These are phyloP conservation scores for Anoplopoma fimbria DNA, from an alignment of 2,113 vertebrate genomes.

Conservation along the genomic window DNA sequence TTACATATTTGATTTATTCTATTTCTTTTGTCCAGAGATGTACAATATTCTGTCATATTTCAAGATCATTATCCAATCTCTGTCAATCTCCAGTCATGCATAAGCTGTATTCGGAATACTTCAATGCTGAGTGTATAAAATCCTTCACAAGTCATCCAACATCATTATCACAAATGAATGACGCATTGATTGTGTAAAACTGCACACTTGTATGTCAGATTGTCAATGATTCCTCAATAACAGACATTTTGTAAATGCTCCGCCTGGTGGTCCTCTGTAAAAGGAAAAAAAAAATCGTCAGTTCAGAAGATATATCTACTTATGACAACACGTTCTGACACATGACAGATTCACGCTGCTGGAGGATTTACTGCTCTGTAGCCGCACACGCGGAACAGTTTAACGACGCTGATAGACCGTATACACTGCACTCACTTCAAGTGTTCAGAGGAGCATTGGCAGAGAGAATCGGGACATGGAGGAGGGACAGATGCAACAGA, in stretches of 20 bases:
- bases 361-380: conserved; percentile 62
- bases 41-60: conserved; percentile 34
- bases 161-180: conserved; percentile 26
- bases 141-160: conserved; percentile 26
- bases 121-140: conserved; percentile 34
- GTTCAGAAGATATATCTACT: conserved; percentile 53
- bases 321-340: conserved; percentile 62
- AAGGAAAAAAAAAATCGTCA: conserved; percentile 4
- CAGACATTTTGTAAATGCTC: conserved; percentile 45
- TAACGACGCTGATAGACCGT: conserved; percentile 69
- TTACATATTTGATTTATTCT: conserved; percentile 39
- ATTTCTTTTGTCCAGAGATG: conserved; percentile 29
- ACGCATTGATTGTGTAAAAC: conserved; percentile 23
- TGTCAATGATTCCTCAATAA: conserved; percentile 32
- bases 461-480: conserved; percentile 46
- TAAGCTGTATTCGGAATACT: conserved; percentile 24
- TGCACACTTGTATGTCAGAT: conserved; percentile 34
- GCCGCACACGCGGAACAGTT: conserved; percentile 59
- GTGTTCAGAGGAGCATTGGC: conserved; percentile 33
- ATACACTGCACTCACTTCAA: conserved; percentile 41
- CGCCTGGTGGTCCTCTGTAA: conserved; percentile 33
- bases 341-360: conserved; percentile 65
- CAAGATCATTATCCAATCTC: conserved; percentile 14
- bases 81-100: conserved; percentile 17
- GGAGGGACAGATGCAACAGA: conserved; percentile 34